Conservation (phyloP, 2,888 invertebrate genomes). For the Ephialtes manifestator region DNA sequence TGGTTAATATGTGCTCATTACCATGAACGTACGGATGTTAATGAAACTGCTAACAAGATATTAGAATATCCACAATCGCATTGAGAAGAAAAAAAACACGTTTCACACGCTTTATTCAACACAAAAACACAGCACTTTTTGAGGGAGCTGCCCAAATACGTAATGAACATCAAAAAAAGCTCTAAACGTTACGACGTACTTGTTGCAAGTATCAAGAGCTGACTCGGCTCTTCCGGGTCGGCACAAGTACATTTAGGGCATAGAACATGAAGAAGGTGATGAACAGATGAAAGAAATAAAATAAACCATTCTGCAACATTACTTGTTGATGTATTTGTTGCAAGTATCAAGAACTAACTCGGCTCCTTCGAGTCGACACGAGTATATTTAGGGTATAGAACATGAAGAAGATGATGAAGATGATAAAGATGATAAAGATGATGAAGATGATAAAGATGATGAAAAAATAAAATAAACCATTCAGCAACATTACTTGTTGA, state of each 20-base stretch:
- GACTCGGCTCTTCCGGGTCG: background rate
- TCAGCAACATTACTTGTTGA: background rate
- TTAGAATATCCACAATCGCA: background rate
- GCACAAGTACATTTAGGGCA: background rate
- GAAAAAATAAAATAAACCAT: background rate
- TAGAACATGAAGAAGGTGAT: conserved; percentile 17
- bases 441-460: background rate
- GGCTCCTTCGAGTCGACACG: background rate
- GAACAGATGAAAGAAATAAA: background rate
- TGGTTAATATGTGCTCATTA: conserved; percentile 3
- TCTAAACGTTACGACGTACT: conserved; percentile 52
- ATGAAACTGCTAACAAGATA: background rate
- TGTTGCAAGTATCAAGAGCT: conserved; percentile 53
- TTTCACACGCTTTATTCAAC: background rate
- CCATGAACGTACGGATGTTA: conserved; percentile 11
- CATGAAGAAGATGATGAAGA: background rate
- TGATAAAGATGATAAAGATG: no score
- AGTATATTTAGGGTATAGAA: background rate
- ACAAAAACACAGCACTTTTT: background rate
- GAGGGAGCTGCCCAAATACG: background rate
- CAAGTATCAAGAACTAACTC: conserved; percentile 24
- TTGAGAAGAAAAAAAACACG: background rate
- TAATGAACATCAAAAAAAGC: background rate
- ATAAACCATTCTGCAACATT: background rate
- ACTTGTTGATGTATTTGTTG: conserved; percentile 58